Evolutionary conservation across 2,888 invertebrate species (phyloP), one percentile per base, ranked within the genome.

Genomic region (Caenorhabditis virilis): DNA sequence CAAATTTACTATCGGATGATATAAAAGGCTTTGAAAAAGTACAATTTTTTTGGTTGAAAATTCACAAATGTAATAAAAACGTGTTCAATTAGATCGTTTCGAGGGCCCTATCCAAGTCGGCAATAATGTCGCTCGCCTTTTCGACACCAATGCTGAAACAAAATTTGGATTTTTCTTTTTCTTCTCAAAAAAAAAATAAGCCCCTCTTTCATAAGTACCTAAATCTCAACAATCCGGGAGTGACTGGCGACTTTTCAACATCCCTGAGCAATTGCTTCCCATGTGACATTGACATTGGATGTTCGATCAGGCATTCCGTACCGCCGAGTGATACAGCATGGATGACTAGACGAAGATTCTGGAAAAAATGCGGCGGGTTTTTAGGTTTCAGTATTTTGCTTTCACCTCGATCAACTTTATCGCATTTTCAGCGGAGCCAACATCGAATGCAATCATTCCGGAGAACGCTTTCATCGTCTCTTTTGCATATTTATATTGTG

Each of bases 71-170:
- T 9, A 30, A 30, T 30, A 30, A 16, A 22, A 9, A 13, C 13
- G 13, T 9, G 30, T 30, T 6, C 30, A 23, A 23, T 54, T 33
- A 56, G 43, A 59, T 27, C 9, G 49, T 45, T 4, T 57, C 43
- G 23, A 75, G 42, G 5, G 84, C 85, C 55, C 81, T 79, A n/a
- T 72, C 50, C 30, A 85, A 78, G 64, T 85, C 85, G 38, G 70
- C 77, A 22, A 83, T 82, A 41, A 85, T 72, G 55, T 85, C 85
- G 20, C 77, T 80, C 11, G 78, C 72, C 43, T 84, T 79, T 52
- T 85, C 85, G 6, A 85, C 27, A 13, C 85, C 85, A 48, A 85
- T 78, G 36, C 72, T 76, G 65, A 49, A 73, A 61, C 26, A 22
- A 22, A 13, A 47, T 13, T 4, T 22, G 33, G n/a, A 30, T 15